phyloP scores from a whole-genome alignment of 2,113 vertebrate genomes.

The Passer montanus region DNA sequence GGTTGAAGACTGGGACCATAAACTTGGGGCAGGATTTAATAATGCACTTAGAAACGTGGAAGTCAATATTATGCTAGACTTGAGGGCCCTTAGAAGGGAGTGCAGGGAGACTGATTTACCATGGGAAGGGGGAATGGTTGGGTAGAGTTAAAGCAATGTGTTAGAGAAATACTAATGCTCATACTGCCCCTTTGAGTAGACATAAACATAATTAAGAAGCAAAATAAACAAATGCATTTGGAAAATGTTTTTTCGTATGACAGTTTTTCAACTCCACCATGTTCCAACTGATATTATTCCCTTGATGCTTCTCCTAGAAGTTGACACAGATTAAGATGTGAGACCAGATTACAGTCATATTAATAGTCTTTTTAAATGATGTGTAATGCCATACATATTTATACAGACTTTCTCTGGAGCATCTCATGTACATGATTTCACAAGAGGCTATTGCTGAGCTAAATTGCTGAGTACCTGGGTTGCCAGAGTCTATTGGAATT shows the following conservation, averaged over 20 bases:
- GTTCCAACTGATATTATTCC: neutral
- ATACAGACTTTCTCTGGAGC: neutral
- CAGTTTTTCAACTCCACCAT: neutral
- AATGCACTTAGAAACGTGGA: neutral
- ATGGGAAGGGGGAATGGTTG: neutral
- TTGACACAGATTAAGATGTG: neutral
- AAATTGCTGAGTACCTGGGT: neutral
- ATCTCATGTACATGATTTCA: neutral
- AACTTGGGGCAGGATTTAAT: neutral
- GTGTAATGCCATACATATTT: neutral
- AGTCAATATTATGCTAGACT: neutral
- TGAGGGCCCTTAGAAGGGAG: neutral
- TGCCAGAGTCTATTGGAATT: neutral
- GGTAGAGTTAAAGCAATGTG: neutral
- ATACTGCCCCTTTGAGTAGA: neutral
- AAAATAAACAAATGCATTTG: neutral
- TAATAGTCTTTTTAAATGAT: neutral
- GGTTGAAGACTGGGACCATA: neutral
- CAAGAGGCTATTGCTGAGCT: neutral
- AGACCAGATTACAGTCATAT: neutral
- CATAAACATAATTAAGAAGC: neutral
- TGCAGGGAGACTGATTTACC: neutral
- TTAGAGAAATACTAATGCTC: neutral
- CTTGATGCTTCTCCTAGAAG: neutral
- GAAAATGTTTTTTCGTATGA: neutral